Conservation (phyloP, 2,888 invertebrate species). For the Macrosiphum euphorbiae region DNA sequence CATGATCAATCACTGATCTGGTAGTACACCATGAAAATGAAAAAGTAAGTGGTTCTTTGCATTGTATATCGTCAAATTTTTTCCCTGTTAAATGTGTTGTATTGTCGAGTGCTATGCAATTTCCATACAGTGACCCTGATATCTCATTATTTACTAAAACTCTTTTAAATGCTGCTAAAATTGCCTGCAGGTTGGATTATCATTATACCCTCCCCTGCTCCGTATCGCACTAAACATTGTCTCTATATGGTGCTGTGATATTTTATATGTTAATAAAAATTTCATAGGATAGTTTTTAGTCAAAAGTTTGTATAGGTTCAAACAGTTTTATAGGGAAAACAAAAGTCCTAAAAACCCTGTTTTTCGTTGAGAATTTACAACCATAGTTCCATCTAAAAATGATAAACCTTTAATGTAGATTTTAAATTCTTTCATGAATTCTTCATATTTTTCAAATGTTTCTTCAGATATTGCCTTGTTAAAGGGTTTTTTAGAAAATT, state of each 20-base stretch:
- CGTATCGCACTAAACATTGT: not conserved
- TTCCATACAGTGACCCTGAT: not conserved
- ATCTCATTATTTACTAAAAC: conserved; percentile 16
- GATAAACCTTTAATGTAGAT: not conserved
- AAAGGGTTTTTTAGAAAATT: not conserved
- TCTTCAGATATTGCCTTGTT: not conserved
- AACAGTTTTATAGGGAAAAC: conserved; percentile 24
- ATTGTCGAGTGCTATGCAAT: not conserved
- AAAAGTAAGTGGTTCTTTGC: not conserved
- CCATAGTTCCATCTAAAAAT: not conserved
- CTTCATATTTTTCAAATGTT: not conserved
- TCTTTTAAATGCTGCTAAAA: conserved; percentile 13
- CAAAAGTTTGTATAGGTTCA: not conserved
- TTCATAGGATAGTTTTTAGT: not conserved
- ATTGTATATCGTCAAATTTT: not conserved
- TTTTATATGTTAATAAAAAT: conserved; percentile 24
- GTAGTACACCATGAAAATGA: conserved; percentile 11
- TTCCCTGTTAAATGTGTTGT: not conserved
- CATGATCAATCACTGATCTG: not conserved
- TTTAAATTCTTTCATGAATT: not conserved
- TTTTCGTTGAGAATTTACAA: conserved; percentile 4
- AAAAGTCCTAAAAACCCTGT: conserved; percentile 7
- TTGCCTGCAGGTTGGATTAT: too few relatives aligned
- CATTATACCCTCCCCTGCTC: not conserved
- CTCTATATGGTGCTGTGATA: conserved; percentile 3